Percentiles rank a stretch among this genome's conserved stretches.
phyloP scores from a whole-genome alignment of 2,797 vertebrate species.

The Pangasius larnaudii region DNA sequence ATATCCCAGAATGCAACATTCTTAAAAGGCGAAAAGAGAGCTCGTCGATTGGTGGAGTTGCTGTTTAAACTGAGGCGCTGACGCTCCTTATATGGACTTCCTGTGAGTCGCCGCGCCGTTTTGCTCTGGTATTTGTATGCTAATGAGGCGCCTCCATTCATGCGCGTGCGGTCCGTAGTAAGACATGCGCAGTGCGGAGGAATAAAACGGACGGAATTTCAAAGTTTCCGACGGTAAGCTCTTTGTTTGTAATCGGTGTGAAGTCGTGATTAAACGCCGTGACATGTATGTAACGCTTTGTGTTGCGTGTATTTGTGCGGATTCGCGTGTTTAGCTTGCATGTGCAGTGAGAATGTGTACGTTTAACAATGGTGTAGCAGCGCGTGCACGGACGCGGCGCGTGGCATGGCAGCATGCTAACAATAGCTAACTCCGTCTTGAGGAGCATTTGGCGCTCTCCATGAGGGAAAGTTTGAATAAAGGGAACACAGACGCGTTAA shows the following conservation, averaged over 20 bases:
- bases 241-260: constrained; percentile 52
- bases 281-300: background rate
- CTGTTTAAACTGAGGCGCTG: constrained; percentile 71
- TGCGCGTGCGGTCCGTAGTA: constrained; percentile 75
- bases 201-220: constrained; percentile 75
- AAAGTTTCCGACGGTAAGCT: constrained; percentile 80
- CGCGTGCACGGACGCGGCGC: constrained; percentile 74
- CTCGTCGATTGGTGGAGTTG: constrained; percentile 67
- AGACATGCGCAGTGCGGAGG: constrained; percentile 77
- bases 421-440: constrained; percentile 67
- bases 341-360: constrained; percentile 37
- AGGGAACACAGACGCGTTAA: too few relatives aligned
- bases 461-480: constrained; percentile 66
- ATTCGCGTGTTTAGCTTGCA: background rate
- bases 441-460: constrained; percentile 73
- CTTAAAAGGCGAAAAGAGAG: constrained; percentile 11
- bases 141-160: constrained; percentile 74
- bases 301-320: background rate
- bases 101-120: constrained; percentile 43
- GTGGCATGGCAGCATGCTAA: constrained; percentile 76
- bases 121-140: constrained; percentile 75
- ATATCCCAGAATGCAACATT: constrained; percentile 67
- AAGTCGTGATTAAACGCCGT: constrained; percentile 1
- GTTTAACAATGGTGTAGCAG: constrained; percentile 69
- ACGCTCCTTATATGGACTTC: constrained; percentile 75